Conservation (phyloP, 2,888 invertebrate genomes). For the Caenorhabditis sp. region DNA sequence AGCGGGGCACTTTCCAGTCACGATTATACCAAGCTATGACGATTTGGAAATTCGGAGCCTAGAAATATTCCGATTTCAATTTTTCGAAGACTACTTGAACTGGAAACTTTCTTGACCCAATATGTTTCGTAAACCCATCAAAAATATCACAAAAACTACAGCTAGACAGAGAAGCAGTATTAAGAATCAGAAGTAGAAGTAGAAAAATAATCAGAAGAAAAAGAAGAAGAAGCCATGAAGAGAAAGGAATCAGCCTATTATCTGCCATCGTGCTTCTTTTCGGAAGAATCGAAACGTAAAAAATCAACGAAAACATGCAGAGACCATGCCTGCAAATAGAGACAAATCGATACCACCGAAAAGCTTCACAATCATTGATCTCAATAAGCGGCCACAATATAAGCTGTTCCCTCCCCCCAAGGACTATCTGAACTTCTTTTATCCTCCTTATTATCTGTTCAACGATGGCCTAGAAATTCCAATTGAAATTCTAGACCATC, state of each 20-base stretch:
- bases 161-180: slow-evolving; percentile 33
- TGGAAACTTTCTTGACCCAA: too few species aligned
- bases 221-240: slow-evolving; percentile 12
- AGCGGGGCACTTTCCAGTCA: too few species aligned
- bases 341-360: slow-evolving; percentile 22
- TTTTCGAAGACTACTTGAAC: too few species aligned
- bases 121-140: too few species aligned
- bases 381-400: slow-evolving; percentile 22
- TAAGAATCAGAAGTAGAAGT: slow-evolving; percentile 17
- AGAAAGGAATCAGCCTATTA: slow-evolving; percentile 3
- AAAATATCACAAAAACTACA: background rate
- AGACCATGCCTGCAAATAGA: slow-evolving; percentile 6
- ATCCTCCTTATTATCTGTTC: slow-evolving; percentile 5
- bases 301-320: background rate
- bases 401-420: slow-evolving; percentile 14
- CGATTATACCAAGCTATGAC: too few species aligned
- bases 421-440: background rate
- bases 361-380: slow-evolving; percentile 24
- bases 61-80: too few species aligned
- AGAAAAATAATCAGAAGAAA: slow-evolving; percentile 12
- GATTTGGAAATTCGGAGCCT: too few species aligned
- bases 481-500: slow-evolving; percentile 8
- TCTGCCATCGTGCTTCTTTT: slow-evolving; percentile 5
- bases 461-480: background rate
- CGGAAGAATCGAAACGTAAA: background rate